These are phyloP conservation scores for Drosophila tani DNA, from an alignment of 1,140 invertebrate species.

Conservation along the genomic window DNA sequence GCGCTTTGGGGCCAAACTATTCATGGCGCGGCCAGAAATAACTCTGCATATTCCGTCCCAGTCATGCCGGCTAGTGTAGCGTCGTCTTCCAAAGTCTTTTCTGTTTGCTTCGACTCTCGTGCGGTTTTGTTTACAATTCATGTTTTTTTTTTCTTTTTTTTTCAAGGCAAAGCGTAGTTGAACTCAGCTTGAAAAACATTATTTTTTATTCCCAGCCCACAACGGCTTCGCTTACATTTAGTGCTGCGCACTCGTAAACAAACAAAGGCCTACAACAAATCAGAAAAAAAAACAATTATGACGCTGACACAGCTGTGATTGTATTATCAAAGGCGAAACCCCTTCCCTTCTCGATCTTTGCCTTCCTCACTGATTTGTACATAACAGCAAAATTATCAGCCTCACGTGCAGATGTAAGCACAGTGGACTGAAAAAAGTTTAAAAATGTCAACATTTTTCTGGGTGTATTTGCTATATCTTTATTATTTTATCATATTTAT, in stretches of 20 bases:
- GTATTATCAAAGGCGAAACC: constrained; percentile 31
- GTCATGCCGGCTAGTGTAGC: constrained; percentile 7
- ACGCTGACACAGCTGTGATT: constrained; percentile 37
- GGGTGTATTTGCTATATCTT: not conserved
- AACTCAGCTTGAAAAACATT: constrained; percentile 44
- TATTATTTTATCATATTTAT: not conserved
- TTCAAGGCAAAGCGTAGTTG: constrained; percentile 63
- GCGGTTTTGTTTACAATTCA: constrained; percentile 22
- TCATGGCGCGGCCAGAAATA: constrained; percentile 51
- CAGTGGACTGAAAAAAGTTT: constrained; percentile 11
- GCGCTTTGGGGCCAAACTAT: constrained; percentile 57
- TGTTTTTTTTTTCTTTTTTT: constrained; percentile 33
- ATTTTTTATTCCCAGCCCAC: constrained; percentile 2
- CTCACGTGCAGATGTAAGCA: constrained; percentile 42
- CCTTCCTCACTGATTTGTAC: constrained; percentile 3
- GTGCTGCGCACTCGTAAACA: constrained; percentile 22
- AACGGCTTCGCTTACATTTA: constrained; percentile 44
- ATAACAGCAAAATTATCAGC: constrained; percentile 9
- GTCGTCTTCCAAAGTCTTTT: constrained; percentile 27
- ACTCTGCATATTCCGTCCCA: constrained; percentile 2
- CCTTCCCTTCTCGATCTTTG: not conserved
- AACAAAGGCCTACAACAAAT: not conserved
- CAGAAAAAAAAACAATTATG: constrained; percentile 10
- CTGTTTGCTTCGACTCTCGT: constrained; percentile 8
- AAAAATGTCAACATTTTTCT: not conserved